Evolutionary conservation across 1,140 invertebrate species (phyloP).

Genomic region (Hydropsyche tenuis): DNA sequence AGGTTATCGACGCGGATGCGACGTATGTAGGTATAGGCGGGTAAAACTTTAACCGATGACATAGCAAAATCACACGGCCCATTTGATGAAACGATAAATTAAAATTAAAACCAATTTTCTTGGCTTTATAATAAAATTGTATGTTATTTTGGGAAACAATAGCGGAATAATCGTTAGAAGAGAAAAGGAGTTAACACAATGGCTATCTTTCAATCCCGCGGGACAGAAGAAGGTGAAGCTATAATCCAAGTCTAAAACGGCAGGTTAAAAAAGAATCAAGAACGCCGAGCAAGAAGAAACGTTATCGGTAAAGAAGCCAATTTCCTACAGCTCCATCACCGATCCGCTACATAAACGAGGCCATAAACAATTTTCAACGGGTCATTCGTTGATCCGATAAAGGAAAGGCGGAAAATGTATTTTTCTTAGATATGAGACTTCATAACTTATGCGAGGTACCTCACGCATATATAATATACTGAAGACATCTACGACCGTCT

Average conservation of each 20-base stretch:
- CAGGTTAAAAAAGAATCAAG: not conserved
- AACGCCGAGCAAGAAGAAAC: not conserved
- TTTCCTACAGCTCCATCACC: conserved; percentile 15
- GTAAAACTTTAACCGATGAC: conserved; percentile 1
- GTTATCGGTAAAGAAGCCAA: conserved; percentile 6
- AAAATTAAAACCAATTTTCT: not conserved
- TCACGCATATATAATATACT: too few species aligned
- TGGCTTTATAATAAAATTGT: too few species aligned
- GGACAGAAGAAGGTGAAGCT: too few species aligned
- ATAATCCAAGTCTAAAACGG: not conserved
- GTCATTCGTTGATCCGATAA: conserved; percentile 18
- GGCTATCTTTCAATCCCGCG: too few species aligned
- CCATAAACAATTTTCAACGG: conserved; percentile 25
- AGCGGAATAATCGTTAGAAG: too few species aligned
- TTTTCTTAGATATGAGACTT: not conserved
- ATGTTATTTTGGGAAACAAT: too few species aligned
- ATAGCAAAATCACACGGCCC: not conserved
- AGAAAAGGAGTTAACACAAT: too few species aligned
- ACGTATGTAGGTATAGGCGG: not conserved
- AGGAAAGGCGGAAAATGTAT: not conserved
- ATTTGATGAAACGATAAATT: not conserved
- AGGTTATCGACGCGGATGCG: conserved; percentile 20
- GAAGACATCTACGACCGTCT: not conserved
- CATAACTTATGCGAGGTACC: conserved; percentile 12
- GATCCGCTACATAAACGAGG: not conserved